phyloP scores from a whole-genome alignment of 2,797 vertebrate genomes.

The Catharus ustulatus region DNA sequence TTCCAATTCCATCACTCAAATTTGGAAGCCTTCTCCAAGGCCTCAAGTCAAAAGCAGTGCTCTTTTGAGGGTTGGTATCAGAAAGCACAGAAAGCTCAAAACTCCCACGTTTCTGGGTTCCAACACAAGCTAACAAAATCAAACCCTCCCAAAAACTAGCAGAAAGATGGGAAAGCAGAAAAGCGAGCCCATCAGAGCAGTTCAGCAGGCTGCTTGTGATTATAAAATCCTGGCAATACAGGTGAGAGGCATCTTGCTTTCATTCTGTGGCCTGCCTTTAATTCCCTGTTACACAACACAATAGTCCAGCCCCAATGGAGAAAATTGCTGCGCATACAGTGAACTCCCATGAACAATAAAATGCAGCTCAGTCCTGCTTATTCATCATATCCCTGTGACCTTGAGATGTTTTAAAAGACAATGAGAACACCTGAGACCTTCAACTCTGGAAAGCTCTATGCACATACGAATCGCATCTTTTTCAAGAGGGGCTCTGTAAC shows the following conservation, averaged over 20 bases:
- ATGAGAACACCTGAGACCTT: conserved; percentile 29
- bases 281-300: conserved; percentile 5
- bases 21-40: no score
- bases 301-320: neutral
- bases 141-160: neutral
- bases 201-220: neutral
- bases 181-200: neutral
- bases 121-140: neutral
- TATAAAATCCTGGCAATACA: neutral
- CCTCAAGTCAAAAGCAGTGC: no score
- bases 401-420: conserved; percentile 4
- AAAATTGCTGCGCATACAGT: conserved; percentile 5
- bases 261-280: neutral
- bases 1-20: no score
- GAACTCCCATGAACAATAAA: conserved; percentile 9
- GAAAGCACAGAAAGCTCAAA: no score
- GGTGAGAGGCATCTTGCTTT: neutral
- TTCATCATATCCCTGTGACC: neutral
- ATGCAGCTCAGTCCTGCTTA: neutral
- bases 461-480: neutral
- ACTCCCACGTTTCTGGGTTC: no score
- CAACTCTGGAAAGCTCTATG: neutral
- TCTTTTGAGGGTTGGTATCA: no score
- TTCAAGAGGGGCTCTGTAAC: neutral
- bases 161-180: neutral